Evolutionary conservation across 1,140 invertebrate species (phyloP).

Genomic region (Philopotamus ludificatus): DNA sequence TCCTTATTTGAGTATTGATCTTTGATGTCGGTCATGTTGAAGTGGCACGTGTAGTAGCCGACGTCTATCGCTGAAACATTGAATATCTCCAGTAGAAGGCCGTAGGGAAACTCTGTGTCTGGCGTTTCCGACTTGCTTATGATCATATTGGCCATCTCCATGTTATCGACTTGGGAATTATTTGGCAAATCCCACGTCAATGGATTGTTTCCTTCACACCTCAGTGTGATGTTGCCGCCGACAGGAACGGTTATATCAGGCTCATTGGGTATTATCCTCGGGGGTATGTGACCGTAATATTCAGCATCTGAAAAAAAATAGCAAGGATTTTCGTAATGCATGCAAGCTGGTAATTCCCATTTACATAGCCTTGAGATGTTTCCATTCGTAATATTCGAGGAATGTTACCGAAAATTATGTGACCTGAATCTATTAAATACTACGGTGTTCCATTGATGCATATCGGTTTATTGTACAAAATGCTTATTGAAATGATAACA

Average conservation of each 20-base stretch:
- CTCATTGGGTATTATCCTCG: constrained; percentile 51
- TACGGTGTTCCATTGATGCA: no score
- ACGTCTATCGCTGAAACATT: constrained; percentile 55
- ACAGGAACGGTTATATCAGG: constrained; percentile 52
- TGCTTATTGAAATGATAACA: no score
- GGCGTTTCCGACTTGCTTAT: constrained; percentile 43
- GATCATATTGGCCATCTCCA: constrained; percentile 43
- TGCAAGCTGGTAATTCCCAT: not conserved
- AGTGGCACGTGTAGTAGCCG: constrained; percentile 62
- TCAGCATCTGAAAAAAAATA: no score
- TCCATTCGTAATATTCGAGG: no score
- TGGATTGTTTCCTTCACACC: constrained; percentile 52
- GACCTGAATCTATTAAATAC: no score
- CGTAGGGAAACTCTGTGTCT: constrained; percentile 48
- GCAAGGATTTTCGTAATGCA: no score
- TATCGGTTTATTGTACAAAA: no score
- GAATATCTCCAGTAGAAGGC: constrained; percentile 48
- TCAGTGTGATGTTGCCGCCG: constrained; percentile 53
- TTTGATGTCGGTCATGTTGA: constrained; percentile 46
- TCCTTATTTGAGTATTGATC: constrained; percentile 46
- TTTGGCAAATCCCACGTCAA: constrained; percentile 53
- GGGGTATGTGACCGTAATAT: constrained; percentile 43
- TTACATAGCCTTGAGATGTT: no score
- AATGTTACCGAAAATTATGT: no score
- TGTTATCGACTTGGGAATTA: constrained; percentile 12